Evolutionary conservation across 2,888 invertebrate genomes (phyloP).

Genomic region (Xiphydria camelus): DNA sequence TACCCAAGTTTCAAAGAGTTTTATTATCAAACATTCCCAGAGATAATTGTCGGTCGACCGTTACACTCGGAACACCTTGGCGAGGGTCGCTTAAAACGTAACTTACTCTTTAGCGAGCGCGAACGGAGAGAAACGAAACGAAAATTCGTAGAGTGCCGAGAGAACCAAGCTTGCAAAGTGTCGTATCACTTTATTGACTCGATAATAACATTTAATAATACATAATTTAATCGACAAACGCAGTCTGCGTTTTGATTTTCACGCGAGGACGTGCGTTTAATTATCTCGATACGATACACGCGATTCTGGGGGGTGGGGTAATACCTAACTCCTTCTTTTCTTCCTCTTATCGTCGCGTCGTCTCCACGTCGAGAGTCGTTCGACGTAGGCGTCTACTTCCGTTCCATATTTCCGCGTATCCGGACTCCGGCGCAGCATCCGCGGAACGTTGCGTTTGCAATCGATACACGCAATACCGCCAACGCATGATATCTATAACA

Average conservation of each 20-base stretch:
- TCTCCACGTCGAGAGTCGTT: too few species aligned
- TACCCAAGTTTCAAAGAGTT: slow-evolving; percentile 9
- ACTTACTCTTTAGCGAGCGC: slow-evolving; percentile 19
- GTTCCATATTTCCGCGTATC: too few species aligned
- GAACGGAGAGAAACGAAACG: slow-evolving; percentile 23
- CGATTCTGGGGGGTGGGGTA: slow-evolving; percentile 50
- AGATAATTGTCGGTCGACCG: slow-evolving; percentile 28
- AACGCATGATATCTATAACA: slow-evolving; percentile 16
- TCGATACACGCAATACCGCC: slow-evolving; percentile 49
- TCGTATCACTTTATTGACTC: slow-evolving; percentile 56
- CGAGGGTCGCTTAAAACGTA: slow-evolving; percentile 23
- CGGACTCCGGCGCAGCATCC: too few species aligned
- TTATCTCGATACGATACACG: slow-evolving; percentile 54
- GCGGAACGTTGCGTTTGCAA: slow-evolving; percentile 47
- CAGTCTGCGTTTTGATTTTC: slow-evolving; percentile 49
- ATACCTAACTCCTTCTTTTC: slow-evolving; percentile 38
- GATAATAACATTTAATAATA: slow-evolving; percentile 58
- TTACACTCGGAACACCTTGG: slow-evolving; percentile 36
- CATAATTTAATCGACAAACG: slow-evolving; percentile 55
- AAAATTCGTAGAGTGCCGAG: slow-evolving; percentile 30
- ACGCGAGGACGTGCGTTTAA: slow-evolving; percentile 53
- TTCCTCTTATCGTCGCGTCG: too few species aligned
- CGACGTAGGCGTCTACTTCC: slow-evolving; percentile 54
- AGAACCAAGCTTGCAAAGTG: slow-evolving; percentile 49
- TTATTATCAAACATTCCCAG: slow-evolving; percentile 35